Conservation (phyloP, 2,797 vertebrate genomes). For the Rhinophrynus dorsalis region DNA sequence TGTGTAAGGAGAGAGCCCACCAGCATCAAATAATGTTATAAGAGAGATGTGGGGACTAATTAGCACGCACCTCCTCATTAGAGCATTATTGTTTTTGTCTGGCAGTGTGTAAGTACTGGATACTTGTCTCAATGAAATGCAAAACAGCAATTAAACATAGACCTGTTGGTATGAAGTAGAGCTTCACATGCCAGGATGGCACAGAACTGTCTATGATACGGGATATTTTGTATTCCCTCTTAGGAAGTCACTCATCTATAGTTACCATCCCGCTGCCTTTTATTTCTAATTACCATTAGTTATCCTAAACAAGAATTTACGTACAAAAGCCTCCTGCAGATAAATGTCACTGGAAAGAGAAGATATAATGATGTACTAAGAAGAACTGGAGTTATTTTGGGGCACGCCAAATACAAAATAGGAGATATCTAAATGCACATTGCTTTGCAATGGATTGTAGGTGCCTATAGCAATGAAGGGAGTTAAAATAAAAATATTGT, state of each 20-base stretch:
- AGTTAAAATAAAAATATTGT: too few species aligned
- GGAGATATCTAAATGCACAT: too few species aligned
- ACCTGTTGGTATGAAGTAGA: conserved; percentile 53
- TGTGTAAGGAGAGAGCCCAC: conserved; percentile 22
- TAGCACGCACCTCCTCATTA: conserved; percentile 64
- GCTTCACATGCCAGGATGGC: conserved; percentile 48
- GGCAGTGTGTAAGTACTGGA: conserved; percentile 63
- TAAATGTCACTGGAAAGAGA: not conserved
- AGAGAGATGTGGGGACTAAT: conserved; percentile 53
- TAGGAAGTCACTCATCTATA: not conserved
- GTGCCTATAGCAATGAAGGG: too few species aligned
- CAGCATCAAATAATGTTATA: conserved; percentile 11
- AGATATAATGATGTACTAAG: too few species aligned
- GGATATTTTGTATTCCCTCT: not conserved
- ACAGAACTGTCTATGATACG: conserved; percentile 15
- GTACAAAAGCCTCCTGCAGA: not conserved
- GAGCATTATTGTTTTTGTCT: conserved; percentile 67
- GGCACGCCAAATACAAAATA: too few species aligned
- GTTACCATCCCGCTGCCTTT: not conserved
- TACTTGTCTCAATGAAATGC: conserved; percentile 66
- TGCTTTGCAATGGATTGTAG: too few species aligned
- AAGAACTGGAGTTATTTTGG: too few species aligned
- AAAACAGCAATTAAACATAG: conserved; percentile 65
- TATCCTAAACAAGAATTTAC: not conserved
- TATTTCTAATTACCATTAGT: conserved; percentile 1